Percentiles rank a stretch among this genome's conserved stretches.
phyloP scores from a whole-genome alignment of 2,888 invertebrate genomes.

The Craniophora ligustri region DNA sequence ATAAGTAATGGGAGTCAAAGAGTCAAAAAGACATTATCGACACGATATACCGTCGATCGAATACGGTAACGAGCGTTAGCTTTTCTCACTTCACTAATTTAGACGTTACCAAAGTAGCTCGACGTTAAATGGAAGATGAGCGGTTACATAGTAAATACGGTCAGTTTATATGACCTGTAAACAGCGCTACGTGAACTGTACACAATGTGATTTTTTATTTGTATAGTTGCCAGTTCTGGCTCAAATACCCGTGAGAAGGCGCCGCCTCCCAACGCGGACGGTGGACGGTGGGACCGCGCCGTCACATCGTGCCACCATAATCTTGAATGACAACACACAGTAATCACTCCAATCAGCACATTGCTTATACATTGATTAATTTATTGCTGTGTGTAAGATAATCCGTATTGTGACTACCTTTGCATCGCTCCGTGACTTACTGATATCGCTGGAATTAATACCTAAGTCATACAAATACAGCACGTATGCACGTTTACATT shows the following conservation, averaged over 20 bases:
- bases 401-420: conserved; percentile 59
- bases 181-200: conserved; percentile 86
- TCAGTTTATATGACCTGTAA: conserved; percentile 84
- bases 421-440: conserved; percentile 59
- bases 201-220: conserved; percentile 86
- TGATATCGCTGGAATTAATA: conserved; percentile 38
- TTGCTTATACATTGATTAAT: conserved; percentile 69
- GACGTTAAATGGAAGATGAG: conserved; percentile 84
- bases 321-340: conserved; percentile 79
- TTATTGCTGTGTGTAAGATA: conserved; percentile 57
- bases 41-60: conserved; percentile 83
- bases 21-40: conserved; percentile 83
- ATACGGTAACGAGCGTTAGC: conserved; percentile 83
- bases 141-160: conserved; percentile 83
- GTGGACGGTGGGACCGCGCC: conserved; percentile 39
- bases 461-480: conserved; percentile 22
- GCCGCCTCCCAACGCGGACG: conserved; percentile 63
- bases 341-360: conserved; percentile 71
- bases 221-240: conserved; percentile 79
- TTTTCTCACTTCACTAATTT: conserved; percentile 88
- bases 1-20: conserved; percentile 77
- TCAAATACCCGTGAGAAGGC: conserved; percentile 87
- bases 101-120: conserved; percentile 87
- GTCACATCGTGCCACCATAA: conserved; percentile 64
- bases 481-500: conserved; percentile 8